phyloP scores from a whole-genome alignment of 2,888 invertebrate genomes.

The Xanthia icteritia region DNA sequence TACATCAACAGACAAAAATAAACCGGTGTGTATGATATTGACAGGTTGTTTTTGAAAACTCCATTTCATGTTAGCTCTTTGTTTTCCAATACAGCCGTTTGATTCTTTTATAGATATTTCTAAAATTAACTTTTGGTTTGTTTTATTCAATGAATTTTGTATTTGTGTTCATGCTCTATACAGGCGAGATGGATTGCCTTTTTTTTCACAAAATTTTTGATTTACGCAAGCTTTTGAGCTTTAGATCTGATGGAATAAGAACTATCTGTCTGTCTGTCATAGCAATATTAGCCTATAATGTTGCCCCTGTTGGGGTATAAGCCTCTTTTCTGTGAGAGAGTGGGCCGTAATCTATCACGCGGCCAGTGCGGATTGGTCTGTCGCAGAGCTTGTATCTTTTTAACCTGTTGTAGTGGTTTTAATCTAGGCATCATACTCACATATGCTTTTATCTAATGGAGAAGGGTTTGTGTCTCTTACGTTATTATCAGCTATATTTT shows the following conservation, averaged over 20 bases:
- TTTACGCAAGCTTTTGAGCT: not conserved
- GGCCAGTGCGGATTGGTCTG: not conserved
- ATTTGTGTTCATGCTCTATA: not conserved
- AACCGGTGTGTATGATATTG: constrained; percentile 38
- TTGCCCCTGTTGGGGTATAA: not conserved
- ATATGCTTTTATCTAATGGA: no score
- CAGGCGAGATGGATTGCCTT: not conserved
- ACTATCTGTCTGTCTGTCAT: no score
- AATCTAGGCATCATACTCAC: no score
- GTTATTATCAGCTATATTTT: no score
- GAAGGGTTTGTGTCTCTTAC: no score
- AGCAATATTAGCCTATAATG: not conserved
- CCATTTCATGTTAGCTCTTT: constrained; percentile 42
- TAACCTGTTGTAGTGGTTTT: no score
- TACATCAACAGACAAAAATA: constrained; percentile 49
- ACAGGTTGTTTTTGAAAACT: constrained; percentile 34
- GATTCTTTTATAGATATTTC: constrained; percentile 12
- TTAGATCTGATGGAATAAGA: not conserved
- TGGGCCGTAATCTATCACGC: no score
- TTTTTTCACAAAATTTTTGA: not conserved
- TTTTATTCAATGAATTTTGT: not conserved
- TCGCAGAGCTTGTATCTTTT: no score
- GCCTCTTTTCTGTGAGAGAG: no score
- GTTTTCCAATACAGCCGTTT: constrained; percentile 17
- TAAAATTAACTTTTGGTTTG: not conserved